Percentiles rank a stretch among this genome's conserved stretches.
Conservation (phyloP, 2,113 vertebrate species). For the human region DNA sequence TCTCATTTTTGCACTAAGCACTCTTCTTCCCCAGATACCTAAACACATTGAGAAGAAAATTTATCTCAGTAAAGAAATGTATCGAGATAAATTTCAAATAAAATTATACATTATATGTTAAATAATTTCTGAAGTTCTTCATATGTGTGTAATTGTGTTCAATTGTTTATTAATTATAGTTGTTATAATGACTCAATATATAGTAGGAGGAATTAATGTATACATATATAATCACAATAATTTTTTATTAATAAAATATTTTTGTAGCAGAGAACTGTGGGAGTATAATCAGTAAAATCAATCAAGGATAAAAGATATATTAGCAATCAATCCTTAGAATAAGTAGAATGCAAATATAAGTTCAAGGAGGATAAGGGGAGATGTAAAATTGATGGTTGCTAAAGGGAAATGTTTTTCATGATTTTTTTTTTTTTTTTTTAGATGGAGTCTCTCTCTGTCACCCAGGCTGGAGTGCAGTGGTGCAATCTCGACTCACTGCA, state of each 20-base stretch:
- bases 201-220: background rate
- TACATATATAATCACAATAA: background rate
- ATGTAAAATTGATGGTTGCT: background rate
- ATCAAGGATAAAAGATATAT: background rate
- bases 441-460: too few relatives aligned
- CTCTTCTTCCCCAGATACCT: background rate
- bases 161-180: background rate
- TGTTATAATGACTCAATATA: background rate
- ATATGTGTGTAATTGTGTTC: background rate
- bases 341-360: background rate
- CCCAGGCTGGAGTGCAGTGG: too few relatives aligned
- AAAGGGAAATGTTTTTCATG: background rate
- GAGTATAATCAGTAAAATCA: background rate
- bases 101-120: background rate
- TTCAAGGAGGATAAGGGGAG: background rate
- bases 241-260: background rate
- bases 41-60: background rate
- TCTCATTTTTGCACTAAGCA: background rate
- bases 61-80: background rate
- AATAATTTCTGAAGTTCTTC: background rate
- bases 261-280: background rate
- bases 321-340: background rate
- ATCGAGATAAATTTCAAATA: background rate
- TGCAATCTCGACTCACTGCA: too few relatives aligned
- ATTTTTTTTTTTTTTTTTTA: too few relatives aligned